Evolutionary conservation across 1,140 invertebrate species (phyloP).

Genomic region (Achatina immaculata): DNA sequence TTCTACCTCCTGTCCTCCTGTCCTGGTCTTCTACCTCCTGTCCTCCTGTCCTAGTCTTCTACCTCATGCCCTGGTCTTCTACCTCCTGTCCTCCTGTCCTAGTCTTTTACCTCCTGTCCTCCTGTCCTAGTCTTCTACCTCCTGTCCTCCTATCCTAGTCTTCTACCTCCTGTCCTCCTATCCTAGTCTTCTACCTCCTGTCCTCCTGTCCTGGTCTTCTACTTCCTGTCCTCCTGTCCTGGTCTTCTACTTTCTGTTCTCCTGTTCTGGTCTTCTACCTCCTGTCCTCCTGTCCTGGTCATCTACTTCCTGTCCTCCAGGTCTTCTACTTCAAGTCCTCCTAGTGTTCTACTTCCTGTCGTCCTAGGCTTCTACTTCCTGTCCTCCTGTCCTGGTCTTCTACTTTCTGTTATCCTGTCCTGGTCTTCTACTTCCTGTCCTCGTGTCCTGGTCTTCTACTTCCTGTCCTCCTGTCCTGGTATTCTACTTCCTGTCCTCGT

Average conservation of each 20-base stretch:
- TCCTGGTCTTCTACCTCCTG: neutral
- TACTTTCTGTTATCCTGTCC: neutral
- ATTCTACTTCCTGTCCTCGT: neutral
- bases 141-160: neutral
- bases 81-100: neutral
- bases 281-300: no score
- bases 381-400: no score
- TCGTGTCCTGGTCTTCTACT: neutral
- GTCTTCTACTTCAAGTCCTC: no score
- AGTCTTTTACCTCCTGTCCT: neutral
- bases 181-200: neutral
- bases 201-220: slow-evolving; percentile 6
- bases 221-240: neutral
- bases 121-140: neutral
- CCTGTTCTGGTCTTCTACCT: no score
- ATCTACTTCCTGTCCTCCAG: no score
- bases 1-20: neutral
- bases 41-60: neutral
- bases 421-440: neutral
- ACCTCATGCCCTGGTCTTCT: slow-evolving; percentile 8
- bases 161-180: neutral
- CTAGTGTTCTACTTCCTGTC: no score
- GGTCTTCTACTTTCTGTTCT: no score
- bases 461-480: neutral
- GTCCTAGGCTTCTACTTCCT: no score